Evolutionary conservation across 1,140 invertebrate genomes (phyloP).

Genomic region (Asbolus verrucosus): DNA sequence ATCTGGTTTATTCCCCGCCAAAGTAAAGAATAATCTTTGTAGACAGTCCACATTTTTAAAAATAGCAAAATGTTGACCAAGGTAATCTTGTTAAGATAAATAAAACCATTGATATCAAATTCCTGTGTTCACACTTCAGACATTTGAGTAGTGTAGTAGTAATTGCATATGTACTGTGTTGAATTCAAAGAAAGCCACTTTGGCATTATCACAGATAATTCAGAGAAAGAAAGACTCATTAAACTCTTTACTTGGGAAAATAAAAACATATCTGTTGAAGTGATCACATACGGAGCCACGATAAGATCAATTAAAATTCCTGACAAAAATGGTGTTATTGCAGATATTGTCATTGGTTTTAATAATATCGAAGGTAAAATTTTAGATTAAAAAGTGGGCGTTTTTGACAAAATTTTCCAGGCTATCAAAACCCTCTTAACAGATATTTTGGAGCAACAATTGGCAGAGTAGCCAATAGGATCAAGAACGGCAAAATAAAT

Average conservation of each 20-base stretch:
- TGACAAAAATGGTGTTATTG: slow-evolving; percentile 74
- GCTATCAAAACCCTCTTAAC: slow-evolving; percentile 71
- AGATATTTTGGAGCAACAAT: slow-evolving; percentile 90
- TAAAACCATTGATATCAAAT: too few species aligned
- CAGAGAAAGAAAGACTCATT: slow-evolving; percentile 32
- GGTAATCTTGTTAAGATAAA: too few species aligned
- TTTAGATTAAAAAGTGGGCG: slow-evolving; percentile 36
- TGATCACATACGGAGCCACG: slow-evolving; percentile 82
- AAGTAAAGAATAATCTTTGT: too few species aligned
- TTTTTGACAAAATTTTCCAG: slow-evolving; percentile 11
- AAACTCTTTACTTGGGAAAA: slow-evolving; percentile 72
- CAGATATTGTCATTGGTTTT: slow-evolving; percentile 83
- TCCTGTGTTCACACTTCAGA: too few species aligned
- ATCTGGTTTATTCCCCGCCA: too few species aligned
- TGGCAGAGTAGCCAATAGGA: slow-evolving; percentile 90
- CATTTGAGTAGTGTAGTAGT: too few species aligned
- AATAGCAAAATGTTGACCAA: too few species aligned
- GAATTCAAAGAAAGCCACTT: slow-evolving; percentile 5
- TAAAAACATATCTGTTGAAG: slow-evolving; percentile 70
- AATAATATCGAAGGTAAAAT: slow-evolving; percentile 73
- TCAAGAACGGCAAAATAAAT: slow-evolving; percentile 75
- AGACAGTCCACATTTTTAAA: too few species aligned
- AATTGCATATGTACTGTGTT: background rate
- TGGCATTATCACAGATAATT: background rate
- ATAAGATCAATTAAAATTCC: slow-evolving; percentile 80